A percentile compares a stretch with the other conserved stretches of the same genome.
Evolutionary conservation across 2,113 vertebrate genomes (phyloP).

Genomic region (Casuarius casuarius): DNA sequence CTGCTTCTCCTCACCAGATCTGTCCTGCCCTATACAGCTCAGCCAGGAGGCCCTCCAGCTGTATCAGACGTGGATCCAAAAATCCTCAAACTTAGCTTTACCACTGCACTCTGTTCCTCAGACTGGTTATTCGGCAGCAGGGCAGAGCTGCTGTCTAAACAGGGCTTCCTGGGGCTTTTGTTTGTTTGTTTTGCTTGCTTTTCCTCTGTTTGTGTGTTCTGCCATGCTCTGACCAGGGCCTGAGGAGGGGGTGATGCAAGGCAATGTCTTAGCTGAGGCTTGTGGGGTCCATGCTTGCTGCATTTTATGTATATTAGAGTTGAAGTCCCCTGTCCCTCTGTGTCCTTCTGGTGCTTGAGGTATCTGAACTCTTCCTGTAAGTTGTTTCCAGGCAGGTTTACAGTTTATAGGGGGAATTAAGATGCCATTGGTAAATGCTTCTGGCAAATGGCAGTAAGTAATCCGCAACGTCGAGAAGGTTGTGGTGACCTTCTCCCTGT

Average conservation of each 20-base stretch:
- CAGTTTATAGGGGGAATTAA: not conserved
- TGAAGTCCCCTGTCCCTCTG: not conserved
- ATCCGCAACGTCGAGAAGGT: conserved; percentile 20
- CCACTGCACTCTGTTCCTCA: not conserved
- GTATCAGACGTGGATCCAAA: not conserved
- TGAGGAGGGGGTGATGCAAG: not conserved
- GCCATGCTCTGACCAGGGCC: accelerated
- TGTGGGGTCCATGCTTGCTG: not conserved
- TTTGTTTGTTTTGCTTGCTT: not conserved
- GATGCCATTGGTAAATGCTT: not conserved
- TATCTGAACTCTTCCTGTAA: not conserved
- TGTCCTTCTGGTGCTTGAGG: not conserved
- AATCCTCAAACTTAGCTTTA: not conserved
- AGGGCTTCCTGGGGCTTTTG: not conserved
- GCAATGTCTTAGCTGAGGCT: not conserved
- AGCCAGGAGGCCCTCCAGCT: not conserved
- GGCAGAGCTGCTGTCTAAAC: not conserved
- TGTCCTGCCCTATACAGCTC: not conserved
- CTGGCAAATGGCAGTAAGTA: not conserved
- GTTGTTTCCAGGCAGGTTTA: not conserved
- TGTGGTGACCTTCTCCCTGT: not conserved
- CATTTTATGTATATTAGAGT: not conserved
- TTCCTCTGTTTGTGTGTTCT: not conserved
- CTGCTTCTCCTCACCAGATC: not conserved
- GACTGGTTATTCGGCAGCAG: not conserved